Percentiles rank a stretch among this genome's conserved stretches.
Evolutionary conservation across 1,140 invertebrate species (phyloP).

Genomic region (Amyelois transitella): DNA sequence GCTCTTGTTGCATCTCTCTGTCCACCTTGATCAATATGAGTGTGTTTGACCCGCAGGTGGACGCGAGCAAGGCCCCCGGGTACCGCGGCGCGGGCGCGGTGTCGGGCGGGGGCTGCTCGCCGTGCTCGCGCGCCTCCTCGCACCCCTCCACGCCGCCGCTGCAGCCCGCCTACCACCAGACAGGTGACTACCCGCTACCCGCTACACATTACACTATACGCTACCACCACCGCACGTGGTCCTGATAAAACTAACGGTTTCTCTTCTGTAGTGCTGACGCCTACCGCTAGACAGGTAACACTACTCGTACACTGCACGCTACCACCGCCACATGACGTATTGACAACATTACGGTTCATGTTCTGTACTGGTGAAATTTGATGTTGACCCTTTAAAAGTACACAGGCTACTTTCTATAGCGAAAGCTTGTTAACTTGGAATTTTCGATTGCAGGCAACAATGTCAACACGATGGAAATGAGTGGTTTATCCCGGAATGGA

Average conservation of each 20-base stretch:
- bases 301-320: too few species aligned
- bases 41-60: slow-evolving; percentile 67
- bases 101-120: slow-evolving; percentile 37
- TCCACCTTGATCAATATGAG: too few species aligned
- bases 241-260: too few species aligned
- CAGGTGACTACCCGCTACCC: slow-evolving; percentile 15
- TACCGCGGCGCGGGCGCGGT: slow-evolving; percentile 77
- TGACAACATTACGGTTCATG: too few species aligned
- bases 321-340: slow-evolving; percentile 36
- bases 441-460: slow-evolving; percentile 48
- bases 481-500: slow-evolving; percentile 61
- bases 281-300: too few species aligned
- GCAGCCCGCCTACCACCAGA: slow-evolving; percentile 27
- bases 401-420: neutral
- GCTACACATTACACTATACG: slow-evolving; percentile 26
- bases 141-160: slow-evolving; percentile 58
- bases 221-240: too few species aligned
- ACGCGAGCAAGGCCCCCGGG: slow-evolving; percentile 87
- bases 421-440: neutral
- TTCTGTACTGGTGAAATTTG: too few species aligned
- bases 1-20: too few species aligned
- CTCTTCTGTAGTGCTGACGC: too few species aligned
- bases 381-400: too few species aligned
- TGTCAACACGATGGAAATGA: slow-evolving; percentile 63
- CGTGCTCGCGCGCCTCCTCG: slow-evolving; percentile 56